phyloP scores from a whole-genome alignment of 2,113 vertebrate species.

The Seriola quinqueradiata region DNA sequence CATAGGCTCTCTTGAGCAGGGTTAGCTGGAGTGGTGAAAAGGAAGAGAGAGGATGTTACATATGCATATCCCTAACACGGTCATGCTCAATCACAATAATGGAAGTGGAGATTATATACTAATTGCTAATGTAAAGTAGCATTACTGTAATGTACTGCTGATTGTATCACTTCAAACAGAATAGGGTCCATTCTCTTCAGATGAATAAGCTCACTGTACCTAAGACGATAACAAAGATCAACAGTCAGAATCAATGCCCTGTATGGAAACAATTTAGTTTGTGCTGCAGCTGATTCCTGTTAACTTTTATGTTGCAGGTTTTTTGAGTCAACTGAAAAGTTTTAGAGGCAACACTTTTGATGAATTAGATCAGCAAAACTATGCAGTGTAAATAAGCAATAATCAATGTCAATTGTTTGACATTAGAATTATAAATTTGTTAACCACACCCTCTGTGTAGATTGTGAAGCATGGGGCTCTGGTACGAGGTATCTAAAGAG shows the following conservation, averaged over 20 bases:
- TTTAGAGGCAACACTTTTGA: slow-evolving; percentile 17
- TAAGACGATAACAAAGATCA: slow-evolving; percentile 67
- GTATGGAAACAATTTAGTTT: slow-evolving; percentile 30
- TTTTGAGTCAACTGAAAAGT: slow-evolving; percentile 11
- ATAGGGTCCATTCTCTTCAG: slow-evolving; percentile 42
- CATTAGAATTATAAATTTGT: background rate
- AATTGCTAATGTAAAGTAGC: slow-evolving; percentile 58
- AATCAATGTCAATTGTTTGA: background rate
- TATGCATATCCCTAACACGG: slow-evolving; percentile 55
- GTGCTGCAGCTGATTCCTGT: slow-evolving; percentile 32
- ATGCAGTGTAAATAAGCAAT: slow-evolving; percentile 6
- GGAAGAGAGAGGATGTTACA: slow-evolving; percentile 31
- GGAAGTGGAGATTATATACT: slow-evolving; percentile 60
- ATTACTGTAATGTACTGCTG: slow-evolving; percentile 58
- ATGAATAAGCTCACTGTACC: slow-evolving; percentile 68
- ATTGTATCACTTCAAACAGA: slow-evolving; percentile 51
- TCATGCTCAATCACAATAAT: slow-evolving; percentile 71
- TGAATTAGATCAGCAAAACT: slow-evolving; percentile 9
- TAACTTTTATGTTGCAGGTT: slow-evolving; percentile 10
- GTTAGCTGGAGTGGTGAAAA: slow-evolving; percentile 32
- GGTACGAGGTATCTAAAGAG: too few species aligned
- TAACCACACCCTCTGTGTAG: background rate
- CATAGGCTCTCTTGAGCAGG: slow-evolving; percentile 48
- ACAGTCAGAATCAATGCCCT: slow-evolving; percentile 38
- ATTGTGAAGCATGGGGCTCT: too few species aligned